These are phyloP conservation scores for Lithobates pipiens DNA, from an alignment of 2,797 vertebrate genomes.

Conservation along the genomic window DNA sequence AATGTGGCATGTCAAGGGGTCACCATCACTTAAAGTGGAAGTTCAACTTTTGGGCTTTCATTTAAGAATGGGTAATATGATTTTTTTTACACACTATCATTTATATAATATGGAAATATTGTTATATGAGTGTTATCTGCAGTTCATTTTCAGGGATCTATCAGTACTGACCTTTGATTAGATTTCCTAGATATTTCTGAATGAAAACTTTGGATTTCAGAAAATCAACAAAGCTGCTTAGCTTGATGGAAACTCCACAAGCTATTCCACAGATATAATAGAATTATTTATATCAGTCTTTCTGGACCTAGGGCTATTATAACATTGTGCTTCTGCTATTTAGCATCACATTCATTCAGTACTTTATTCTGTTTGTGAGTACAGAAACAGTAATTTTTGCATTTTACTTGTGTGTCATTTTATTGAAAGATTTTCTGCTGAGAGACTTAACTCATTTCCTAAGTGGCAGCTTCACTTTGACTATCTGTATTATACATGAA, in stretches of 20 bases:
- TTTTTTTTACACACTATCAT: too few species aligned
- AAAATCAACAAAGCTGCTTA: slow-evolving; percentile 16
- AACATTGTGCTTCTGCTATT: not conserved
- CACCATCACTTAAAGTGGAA: too few species aligned
- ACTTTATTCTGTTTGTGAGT: not conserved
- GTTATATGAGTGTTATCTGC: not conserved
- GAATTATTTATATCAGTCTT: slow-evolving; percentile 9
- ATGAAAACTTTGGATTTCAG: not conserved
- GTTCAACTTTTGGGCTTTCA: too few species aligned
- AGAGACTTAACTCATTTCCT: not conserved
- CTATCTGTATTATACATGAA: not conserved
- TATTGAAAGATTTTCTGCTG: not conserved
- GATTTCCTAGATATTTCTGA: not conserved
- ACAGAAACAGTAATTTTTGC: not conserved
- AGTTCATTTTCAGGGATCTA: not conserved
- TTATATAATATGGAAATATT: not conserved
- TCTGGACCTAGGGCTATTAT: not conserved
- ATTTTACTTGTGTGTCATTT: not conserved
- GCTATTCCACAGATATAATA: slow-evolving; percentile 5
- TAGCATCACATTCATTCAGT: not conserved
- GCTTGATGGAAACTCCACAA: not conserved
- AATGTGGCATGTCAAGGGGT: too few species aligned
- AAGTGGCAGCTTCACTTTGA: not conserved
- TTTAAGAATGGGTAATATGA: too few species aligned
- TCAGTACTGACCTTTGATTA: not conserved